A percentile compares a stretch with the other conserved stretches of the same genome.
These are phyloP conservation scores for Cydia splendana DNA, from an alignment of 1,140 invertebrate genomes.

Conservation along the genomic window DNA sequence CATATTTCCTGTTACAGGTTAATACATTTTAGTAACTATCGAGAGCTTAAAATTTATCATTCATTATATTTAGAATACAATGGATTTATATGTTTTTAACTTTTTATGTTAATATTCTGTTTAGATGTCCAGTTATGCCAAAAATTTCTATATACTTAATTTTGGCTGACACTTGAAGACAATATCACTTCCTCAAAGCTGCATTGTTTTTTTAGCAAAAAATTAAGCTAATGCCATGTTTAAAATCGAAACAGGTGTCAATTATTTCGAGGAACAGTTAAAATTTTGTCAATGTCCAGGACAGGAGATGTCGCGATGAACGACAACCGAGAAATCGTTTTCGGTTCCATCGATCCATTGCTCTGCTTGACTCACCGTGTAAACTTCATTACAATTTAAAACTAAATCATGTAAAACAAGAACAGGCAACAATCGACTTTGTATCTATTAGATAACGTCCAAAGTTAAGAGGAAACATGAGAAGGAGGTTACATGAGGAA, in stretches of 20 bases:
- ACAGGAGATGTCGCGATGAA: conserved; percentile 3
- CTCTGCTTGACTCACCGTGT: conserved; percentile 20
- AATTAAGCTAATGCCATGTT: neutral
- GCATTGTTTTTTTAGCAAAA: neutral
- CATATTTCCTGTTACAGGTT: no score
- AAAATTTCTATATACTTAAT: neutral
- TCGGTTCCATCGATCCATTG: conserved; percentile 10
- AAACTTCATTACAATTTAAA: neutral
- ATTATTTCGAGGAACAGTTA: conserved; percentile 4
- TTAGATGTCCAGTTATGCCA: no score
- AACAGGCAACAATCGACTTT: neutral
- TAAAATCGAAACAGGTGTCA: conserved; percentile 18
- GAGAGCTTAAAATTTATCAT: no score
- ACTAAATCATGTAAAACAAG: neutral
- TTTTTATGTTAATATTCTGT: no score
- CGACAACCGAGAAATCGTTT: conserved; percentile 1
- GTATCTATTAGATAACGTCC: neutral
- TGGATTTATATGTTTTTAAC: no score
- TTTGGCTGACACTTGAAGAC: neutral
- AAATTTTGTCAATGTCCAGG: neutral
- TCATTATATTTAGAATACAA: no score
- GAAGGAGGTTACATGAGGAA: neutral
- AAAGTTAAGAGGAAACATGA: neutral
- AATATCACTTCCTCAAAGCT: neutral
- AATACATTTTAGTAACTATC: no score